Base-by-base conservation (phyloP, 2,888 invertebrate species). In the Choreutis nemorana region DNA sequence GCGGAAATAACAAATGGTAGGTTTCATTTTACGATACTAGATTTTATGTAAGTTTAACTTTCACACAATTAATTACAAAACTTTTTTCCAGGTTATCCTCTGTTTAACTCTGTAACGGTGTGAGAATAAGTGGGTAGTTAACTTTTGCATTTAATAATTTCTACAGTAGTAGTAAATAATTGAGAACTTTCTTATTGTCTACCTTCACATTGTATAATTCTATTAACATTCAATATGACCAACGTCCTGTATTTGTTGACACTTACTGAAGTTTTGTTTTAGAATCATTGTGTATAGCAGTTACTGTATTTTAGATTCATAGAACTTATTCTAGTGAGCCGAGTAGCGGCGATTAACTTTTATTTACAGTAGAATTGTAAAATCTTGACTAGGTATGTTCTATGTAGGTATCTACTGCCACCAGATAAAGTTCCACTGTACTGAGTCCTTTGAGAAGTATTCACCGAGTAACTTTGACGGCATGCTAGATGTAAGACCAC, bases 401-500 rank as follows among this genome's bases (percentile, higher is more conserved):
- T n/a, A n/a, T n/a, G n/a, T n/a, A n/a, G n/a, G n/a, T n/a, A n/a
- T n/a, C n/a, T n/a, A n/a, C n/a, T n/a, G n/a, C n/a, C n/a, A n/a
- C n/a, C n/a, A n/a, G n/a, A n/a, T n/a, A n/a, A n/a, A n/a, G n/a
- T n/a, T n/a, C n/a, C n/a, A n/a, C n/a, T n/a, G n/a, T n/a, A n/a
- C n/a, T n/a, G n/a, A n/a, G n/a, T n/a, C n/a, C n/a, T n/a, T n/a
- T n/a, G n/a, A n/a, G n/a, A n/a, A n/a, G 48, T 50, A 37, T 50
- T 58, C 66, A 70, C 65, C 38, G 49, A 60, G 45, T 55, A 53
- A n/a, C n/a, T n/a, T n/a, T n/a, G n/a, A 49, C 42, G 65, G 75
- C 75, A 75, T 75, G 75, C 44, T 72, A 70, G 63, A 41, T 43
- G 33, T 72, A 72, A 65, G 59, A 50, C 51, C 62, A 67, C 68